Percentiles rank a stretch among this genome's conserved stretches.
Conservation (phyloP, 2,888 invertebrate genomes). For the Bimastos eiseni region DNA sequence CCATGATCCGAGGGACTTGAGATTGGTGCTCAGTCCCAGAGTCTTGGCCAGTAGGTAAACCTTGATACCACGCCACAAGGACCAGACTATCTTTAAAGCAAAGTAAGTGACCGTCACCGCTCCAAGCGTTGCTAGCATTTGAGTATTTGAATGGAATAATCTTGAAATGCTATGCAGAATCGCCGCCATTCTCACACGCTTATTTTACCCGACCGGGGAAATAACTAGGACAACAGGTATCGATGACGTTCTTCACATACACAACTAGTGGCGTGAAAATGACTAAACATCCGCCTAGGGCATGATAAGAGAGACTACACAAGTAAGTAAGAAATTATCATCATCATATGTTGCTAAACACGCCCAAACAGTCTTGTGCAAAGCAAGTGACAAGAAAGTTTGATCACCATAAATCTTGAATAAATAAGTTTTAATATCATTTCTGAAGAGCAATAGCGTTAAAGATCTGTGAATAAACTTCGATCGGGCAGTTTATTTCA, state of each 20-base stretch:
- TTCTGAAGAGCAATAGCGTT: too few species aligned
- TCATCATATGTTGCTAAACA: too few species aligned
- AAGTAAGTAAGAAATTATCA: too few species aligned
- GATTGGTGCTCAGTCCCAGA: slow-evolving; percentile 63
- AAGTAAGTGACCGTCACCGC: slow-evolving; percentile 40
- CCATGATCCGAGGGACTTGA: slow-evolving; percentile 76
- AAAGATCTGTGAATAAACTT: too few species aligned
- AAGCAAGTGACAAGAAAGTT: too few species aligned
- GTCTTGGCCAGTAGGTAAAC: slow-evolving; percentile 45
- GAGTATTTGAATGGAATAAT: neutral
- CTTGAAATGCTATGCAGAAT: neutral
- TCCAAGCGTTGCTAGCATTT: slow-evolving; percentile 31
- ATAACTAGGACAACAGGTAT: neutral
- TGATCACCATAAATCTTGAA: too few species aligned
- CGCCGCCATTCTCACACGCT: neutral
- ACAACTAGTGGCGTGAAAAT: neutral
- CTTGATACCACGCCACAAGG: slow-evolving; percentile 40
- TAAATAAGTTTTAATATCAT: too few species aligned
- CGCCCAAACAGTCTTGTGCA: too few species aligned
- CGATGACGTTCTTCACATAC: neutral
- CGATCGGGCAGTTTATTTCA: too few species aligned
- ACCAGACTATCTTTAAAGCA: slow-evolving; percentile 38
- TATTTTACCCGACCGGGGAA: neutral
- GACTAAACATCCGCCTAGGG: too few species aligned
- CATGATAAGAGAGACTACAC: too few species aligned